Evolutionary conservation across 1,140 invertebrate genomes (phyloP).

Genomic region (Neodiprion virginianus): DNA sequence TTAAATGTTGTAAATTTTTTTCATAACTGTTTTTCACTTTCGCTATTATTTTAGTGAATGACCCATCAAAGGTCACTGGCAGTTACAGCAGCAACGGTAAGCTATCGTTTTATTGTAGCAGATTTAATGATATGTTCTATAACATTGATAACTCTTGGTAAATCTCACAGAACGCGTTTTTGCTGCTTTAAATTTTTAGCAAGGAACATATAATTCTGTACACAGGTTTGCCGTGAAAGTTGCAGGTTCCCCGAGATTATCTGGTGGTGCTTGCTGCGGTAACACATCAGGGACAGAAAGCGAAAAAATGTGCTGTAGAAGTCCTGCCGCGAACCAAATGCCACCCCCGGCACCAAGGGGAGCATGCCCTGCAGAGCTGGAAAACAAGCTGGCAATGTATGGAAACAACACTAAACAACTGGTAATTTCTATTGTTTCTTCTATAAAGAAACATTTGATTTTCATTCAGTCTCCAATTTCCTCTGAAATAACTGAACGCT

Average conservation of each 20-base stretch:
- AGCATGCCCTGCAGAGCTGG: slow-evolving; percentile 43
- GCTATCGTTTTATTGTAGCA: background rate
- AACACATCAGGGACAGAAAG: background rate
- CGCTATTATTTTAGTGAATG: background rate
- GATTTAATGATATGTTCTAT: background rate
- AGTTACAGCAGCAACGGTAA: background rate
- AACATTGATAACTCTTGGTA: background rate
- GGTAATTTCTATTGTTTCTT: slow-evolving; percentile 27
- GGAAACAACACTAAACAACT: slow-evolving; percentile 45
- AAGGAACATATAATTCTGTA: background rate
- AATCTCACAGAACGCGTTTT: background rate
- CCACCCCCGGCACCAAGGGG: slow-evolving; percentile 25
- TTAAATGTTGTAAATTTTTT: background rate
- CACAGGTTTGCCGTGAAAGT: slow-evolving; percentile 9
- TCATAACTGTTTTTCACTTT: background rate
- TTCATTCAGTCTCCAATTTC: no score
- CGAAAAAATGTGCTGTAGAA: slow-evolving; percentile 23
- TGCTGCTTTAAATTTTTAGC: background rate
- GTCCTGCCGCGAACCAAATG: slow-evolving; percentile 18
- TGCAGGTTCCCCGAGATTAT: slow-evolving; percentile 38
- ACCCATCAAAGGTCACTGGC: background rate
- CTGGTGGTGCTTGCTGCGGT: slow-evolving; percentile 28
- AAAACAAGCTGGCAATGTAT: slow-evolving; percentile 34
- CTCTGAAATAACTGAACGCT: background rate
- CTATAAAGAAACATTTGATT: background rate